phyloP scores from a whole-genome alignment of 2,888 invertebrate species.

The Agrotis puta region DNA sequence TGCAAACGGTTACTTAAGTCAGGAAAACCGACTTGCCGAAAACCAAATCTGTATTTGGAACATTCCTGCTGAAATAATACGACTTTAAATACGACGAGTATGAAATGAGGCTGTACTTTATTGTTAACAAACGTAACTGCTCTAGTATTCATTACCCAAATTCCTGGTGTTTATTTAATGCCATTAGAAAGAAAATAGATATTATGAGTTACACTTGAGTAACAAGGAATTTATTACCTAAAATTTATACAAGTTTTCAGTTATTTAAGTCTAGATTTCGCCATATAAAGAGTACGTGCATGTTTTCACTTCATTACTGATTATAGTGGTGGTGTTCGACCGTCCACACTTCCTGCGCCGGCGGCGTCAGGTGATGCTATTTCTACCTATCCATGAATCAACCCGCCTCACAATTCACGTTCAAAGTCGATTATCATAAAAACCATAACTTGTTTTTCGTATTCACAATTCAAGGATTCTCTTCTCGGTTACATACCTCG shows the following conservation, averaged over 20 bases:
- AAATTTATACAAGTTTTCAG: constrained; percentile 48
- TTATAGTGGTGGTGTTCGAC: constrained; percentile 73
- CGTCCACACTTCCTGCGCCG: constrained; percentile 84
- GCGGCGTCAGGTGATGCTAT: constrained; percentile 84
- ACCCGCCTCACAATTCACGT: constrained; percentile 80
- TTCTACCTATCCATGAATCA: constrained; percentile 86
- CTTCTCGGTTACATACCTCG: constrained; percentile 59
- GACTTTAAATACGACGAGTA: constrained; percentile 13
- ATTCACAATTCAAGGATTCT: constrained; percentile 70
- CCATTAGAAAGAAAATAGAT: constrained; percentile 41
- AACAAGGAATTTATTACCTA: constrained; percentile 33
- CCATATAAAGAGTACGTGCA: constrained; percentile 62
- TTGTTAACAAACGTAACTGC: constrained; percentile 35
- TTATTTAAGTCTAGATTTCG: constrained; percentile 48
- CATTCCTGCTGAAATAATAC: constrained; percentile 38
- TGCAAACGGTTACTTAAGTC: constrained; percentile 45
- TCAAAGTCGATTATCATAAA: constrained; percentile 86
- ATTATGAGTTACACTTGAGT: constrained; percentile 41
- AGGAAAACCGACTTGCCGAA: constrained; percentile 42
- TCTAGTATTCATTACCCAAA: constrained; percentile 39
- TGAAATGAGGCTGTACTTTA: constrained; percentile 13
- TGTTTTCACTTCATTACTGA: constrained; percentile 64
- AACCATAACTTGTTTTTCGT: constrained; percentile 70
- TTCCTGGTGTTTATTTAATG: constrained; percentile 44
- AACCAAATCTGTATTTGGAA: constrained; percentile 46